Conservation (phyloP, 1,140 invertebrate species). For the Globodera ellingtonae region DNA sequence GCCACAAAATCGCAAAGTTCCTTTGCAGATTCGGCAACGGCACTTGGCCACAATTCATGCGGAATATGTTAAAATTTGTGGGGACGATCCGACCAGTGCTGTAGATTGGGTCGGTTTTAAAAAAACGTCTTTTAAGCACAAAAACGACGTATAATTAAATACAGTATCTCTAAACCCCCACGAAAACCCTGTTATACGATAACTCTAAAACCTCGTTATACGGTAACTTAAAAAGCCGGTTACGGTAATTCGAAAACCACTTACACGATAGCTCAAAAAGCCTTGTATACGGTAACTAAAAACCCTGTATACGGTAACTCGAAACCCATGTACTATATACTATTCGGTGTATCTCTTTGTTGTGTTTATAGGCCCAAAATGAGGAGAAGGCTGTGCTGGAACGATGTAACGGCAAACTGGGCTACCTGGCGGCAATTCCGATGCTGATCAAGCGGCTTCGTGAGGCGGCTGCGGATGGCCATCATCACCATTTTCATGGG, state of each 20-base stretch:
- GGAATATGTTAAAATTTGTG: slow-evolving; percentile 31
- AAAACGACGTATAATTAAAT: too few species aligned
- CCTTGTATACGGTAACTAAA: too few species aligned
- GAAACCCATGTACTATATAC: too few species aligned
- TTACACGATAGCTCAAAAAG: too few species aligned
- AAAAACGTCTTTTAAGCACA: too few species aligned
- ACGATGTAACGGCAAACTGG: slow-evolving; percentile 20
- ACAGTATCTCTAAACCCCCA: too few species aligned
- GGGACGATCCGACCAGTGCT: slow-evolving; percentile 11
- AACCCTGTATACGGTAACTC: too few species aligned
- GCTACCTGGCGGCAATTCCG: slow-evolving; percentile 34
- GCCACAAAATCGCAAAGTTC: slow-evolving; percentile 23
- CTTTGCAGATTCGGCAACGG: slow-evolving; percentile 17
- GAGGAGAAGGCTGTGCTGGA: slow-evolving; percentile 42
- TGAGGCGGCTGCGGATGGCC: slow-evolving; percentile 5
- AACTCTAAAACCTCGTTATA: too few species aligned
- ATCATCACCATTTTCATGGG: not conserved
- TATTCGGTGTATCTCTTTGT: too few species aligned
- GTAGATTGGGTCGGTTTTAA: slow-evolving; percentile 15
- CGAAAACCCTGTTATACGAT: too few species aligned
- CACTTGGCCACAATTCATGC: slow-evolving; percentile 16
- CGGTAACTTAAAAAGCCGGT: too few species aligned
- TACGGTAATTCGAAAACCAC: too few species aligned
- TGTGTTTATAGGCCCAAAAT: slow-evolving; percentile 30
- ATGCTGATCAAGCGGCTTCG: slow-evolving; percentile 33